Evolutionary conservation across 2,797 vertebrate species (phyloP), one percentile per base, ranked within the genome.

Genomic region (Scolopax bukidnonensis): DNA sequence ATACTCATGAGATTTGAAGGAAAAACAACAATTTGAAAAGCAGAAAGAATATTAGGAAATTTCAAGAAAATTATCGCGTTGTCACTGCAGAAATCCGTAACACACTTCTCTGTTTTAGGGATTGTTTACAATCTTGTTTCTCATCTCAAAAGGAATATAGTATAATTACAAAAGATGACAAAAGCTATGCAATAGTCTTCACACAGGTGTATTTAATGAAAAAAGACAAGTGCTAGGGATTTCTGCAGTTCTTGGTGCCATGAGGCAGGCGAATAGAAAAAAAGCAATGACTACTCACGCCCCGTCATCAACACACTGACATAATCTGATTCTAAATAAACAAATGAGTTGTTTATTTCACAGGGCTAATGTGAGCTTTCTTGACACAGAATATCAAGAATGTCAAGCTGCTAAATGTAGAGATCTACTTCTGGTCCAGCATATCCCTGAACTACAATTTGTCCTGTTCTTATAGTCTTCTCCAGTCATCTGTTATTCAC

Each of bases 101-200:
- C 3, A 45, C 5, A 23, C 0, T 0, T 24, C 68, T 80, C 21
- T 76, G 5, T 4, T 56, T 87, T 38, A 9, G 4, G 5, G 4
- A 6, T 65, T 83, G 11, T 38, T 69, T 76, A 6, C 6, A 65
- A 16, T 76, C 15, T 38, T 41, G 54, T 65, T 40, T 69, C 12
- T 2, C 16, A 19, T 54, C 40, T 47, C 64, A 67, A 59, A 85
- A 85, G 57, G 1, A 40, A 40, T 12, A 7, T 4, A 60, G 32
- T 7, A 45, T 20, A 41, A 83, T 45, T 53, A 41, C 5, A 32
- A 30, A 85, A 57, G 40, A 43, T 12, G 19, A 65, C 28, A 14
- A 33, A 76, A 76, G 5, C 65, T 75, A 83, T 36, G 28, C 4
- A 33, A 57, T 6, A 73, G 8, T n/a, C 41, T 88, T 93, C 12